phyloP scores from a whole-genome alignment of 1,140 invertebrate genomes.

The Aphidius ervi region DNA sequence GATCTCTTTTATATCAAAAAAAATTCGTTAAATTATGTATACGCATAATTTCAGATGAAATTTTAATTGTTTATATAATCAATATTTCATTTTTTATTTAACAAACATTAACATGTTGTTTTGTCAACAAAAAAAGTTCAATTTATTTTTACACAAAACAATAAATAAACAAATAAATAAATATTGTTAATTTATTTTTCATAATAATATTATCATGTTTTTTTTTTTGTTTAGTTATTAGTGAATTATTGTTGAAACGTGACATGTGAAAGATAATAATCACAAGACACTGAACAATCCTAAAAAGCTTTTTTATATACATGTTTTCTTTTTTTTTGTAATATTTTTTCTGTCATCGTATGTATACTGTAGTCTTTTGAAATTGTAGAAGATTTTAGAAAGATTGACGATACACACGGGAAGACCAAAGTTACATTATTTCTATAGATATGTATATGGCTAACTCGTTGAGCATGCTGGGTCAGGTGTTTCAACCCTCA shows the following conservation, averaged over 20 bases:
- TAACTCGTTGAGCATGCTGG: slow-evolving; percentile 15
- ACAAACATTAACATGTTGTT: no score
- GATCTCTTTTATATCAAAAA: not conserved
- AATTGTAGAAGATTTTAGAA: slow-evolving; percentile 14
- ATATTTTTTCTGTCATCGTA: no score
- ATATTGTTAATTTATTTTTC: no score
- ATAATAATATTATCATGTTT: no score
- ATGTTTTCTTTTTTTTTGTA: no score
- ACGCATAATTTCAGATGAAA: no score
- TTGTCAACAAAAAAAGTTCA: no score
- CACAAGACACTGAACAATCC: slow-evolving; percentile 12
- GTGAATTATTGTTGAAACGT: slow-evolving; percentile 5
- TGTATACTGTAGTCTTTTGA: not conserved
- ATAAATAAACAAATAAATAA: not conserved
- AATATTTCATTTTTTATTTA: no score
- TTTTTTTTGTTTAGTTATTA: not conserved
- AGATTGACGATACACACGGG: slow-evolving; percentile 26
- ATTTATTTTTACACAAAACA: not conserved
- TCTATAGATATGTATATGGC: slow-evolving; percentile 6
- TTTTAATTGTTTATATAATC: no score
- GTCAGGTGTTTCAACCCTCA: slow-evolving; percentile 23
- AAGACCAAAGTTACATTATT: slow-evolving; percentile 15
- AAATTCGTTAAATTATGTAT: not conserved
- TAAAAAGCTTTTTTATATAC: slow-evolving; percentile 13
- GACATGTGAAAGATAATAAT: slow-evolving; percentile 1